Evolutionary conservation across 2,888 invertebrate species (phyloP).

Genomic region (Sarcophaga caerulescens): DNA sequence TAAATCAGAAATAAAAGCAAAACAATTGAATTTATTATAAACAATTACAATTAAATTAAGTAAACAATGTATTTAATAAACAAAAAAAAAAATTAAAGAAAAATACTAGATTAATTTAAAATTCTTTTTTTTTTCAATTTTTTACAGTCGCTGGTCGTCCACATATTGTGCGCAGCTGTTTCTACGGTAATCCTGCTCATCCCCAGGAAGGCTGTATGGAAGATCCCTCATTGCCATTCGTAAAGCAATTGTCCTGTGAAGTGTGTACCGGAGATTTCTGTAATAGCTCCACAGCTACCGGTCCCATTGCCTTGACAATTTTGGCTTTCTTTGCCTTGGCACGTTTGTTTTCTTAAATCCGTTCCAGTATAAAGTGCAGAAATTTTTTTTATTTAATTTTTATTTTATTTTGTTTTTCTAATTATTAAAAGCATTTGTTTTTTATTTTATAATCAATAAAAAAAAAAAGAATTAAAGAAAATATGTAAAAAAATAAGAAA

Average conservation of each 20-base stretch:
- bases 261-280: conserved; percentile 77
- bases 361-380: not conserved
- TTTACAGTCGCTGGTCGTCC: conserved; percentile 69
- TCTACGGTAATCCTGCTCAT: conserved; percentile 76
- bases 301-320: conserved; percentile 75
- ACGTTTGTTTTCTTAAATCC: conserved; percentile 75
- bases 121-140: not conserved
- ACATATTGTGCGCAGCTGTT: conserved; percentile 73
- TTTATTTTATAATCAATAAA: not conserved
- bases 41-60: not conserved
- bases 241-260: conserved; percentile 76
- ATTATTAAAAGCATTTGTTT: not conserved
- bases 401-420: conserved; percentile 14
- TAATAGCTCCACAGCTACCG: conserved; percentile 74
- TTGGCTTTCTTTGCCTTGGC: conserved; percentile 75
- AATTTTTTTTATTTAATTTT: conserved; percentile 11
- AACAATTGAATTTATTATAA: no score
- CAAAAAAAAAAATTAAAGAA: not conserved
- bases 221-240: conserved; percentile 75
- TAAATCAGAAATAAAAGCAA: no score
- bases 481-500: no score
- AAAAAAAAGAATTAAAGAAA: not conserved
- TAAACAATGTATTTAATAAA: not conserved
- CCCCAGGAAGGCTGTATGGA: conserved; percentile 74
- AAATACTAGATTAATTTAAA: not conserved